Percentiles rank a stretch among this genome's conserved stretches.
Conservation (phyloP, 1,140 invertebrate genomes). For the Varroa destructor region DNA sequence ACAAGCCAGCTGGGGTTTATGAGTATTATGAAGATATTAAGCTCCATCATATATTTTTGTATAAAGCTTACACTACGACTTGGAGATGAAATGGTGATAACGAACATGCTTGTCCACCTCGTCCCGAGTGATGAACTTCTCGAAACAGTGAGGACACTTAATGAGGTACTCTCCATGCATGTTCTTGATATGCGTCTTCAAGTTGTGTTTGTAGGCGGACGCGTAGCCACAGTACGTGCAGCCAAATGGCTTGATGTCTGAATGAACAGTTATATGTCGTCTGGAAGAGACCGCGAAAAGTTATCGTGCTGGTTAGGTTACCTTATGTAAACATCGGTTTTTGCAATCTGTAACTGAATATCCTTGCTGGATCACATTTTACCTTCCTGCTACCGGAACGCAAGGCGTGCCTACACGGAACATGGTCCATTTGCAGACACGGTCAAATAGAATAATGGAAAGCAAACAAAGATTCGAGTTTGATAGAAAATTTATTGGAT, state of each 20-base stretch:
- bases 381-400: too few species aligned
- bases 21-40: too few species aligned
- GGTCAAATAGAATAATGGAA: neutral
- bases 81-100: conserved; percentile 20
- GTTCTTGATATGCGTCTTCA: conserved; percentile 25
- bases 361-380: too few species aligned
- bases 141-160: conserved; percentile 15
- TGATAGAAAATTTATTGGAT: neutral
- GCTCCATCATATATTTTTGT: too few species aligned
- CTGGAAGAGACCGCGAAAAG: neutral
- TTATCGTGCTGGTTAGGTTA: neutral
- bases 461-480: neutral
- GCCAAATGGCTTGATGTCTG: conserved; percentile 11
- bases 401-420: neutral
- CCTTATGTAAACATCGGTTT: neutral
- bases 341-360: too few species aligned
- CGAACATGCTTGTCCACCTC: conserved; percentile 13
- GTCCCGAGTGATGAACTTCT: conserved; percentile 22
- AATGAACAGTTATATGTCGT: conserved; percentile 2
- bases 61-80: neutral
- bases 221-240: conserved; percentile 20
- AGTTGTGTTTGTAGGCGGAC: conserved; percentile 17
- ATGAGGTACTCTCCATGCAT: conserved; percentile 26
- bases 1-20: too few species aligned
- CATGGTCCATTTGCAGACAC: neutral